Conservation (phyloP, 2,797 vertebrate genomes). For the Argentina silus region DNA sequence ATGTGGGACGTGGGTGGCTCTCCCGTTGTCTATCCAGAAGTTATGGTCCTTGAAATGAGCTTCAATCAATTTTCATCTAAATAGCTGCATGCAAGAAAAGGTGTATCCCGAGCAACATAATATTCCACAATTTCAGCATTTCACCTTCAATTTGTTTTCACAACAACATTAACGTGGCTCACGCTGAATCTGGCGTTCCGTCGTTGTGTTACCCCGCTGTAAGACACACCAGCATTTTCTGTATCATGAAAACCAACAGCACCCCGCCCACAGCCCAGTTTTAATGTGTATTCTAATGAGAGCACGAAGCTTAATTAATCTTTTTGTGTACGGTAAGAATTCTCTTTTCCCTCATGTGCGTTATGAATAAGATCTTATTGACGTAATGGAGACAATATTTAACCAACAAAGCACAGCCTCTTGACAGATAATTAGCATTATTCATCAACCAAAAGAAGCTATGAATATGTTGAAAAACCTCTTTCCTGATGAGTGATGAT, state of each 20-base stretch:
- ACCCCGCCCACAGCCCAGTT: background rate
- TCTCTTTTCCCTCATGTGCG: slow-evolving; percentile 1
- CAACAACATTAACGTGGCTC: too few relatives aligned
- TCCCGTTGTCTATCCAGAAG: too few relatives aligned
- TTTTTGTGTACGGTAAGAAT: slow-evolving; percentile 1
- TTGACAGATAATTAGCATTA: slow-evolving; percentile 50
- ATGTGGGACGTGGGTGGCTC: too few relatives aligned
- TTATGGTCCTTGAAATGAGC: too few relatives aligned
- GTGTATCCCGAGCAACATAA: too few relatives aligned
- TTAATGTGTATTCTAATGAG: background rate
- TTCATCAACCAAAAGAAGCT: slow-evolving; percentile 41
- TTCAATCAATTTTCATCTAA: too few relatives aligned
- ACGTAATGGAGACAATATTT: slow-evolving; percentile 44
- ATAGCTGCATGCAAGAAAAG: too few relatives aligned
- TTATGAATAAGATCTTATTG: background rate
- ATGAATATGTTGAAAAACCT: slow-evolving; percentile 31
- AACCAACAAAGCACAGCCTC: slow-evolving; percentile 19
- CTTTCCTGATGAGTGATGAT: slow-evolving; percentile 35
- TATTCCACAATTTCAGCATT: background rate
- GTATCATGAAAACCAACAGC: background rate
- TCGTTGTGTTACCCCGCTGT: too few relatives aligned
- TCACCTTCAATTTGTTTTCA: background rate
- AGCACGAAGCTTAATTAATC: slow-evolving; percentile 9
- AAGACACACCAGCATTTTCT: too few relatives aligned
- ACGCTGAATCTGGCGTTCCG: too few relatives aligned